Conservation (phyloP, 2,113 vertebrate genomes). For the Psittacula cyanocephala region DNA sequence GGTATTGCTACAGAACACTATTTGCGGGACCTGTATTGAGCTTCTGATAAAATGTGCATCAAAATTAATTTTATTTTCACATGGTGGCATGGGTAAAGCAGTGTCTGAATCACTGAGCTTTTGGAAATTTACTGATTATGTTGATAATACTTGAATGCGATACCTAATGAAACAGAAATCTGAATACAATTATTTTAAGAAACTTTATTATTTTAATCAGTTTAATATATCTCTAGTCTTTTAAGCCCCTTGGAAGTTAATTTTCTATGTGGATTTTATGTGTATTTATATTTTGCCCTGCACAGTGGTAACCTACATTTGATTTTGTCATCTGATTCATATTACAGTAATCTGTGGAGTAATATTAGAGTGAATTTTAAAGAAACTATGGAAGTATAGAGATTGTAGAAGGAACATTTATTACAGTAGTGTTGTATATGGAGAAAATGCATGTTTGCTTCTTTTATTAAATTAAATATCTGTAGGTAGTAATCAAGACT, state of each 20-base stretch:
- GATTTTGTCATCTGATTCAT: not conserved
- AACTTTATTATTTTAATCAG: not conserved
- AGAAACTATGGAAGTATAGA: not conserved
- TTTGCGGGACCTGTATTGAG: not conserved
- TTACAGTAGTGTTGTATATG: not conserved
- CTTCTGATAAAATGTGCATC: not conserved
- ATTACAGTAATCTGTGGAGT: not conserved
- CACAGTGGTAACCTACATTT: not conserved
- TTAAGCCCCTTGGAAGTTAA: not conserved
- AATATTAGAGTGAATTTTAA: not conserved
- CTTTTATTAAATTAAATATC: not conserved
- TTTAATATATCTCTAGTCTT: not conserved
- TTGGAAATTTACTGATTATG: not conserved
- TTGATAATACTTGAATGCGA: not conserved
- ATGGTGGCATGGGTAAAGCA: not conserved
- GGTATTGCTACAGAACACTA: not conserved
- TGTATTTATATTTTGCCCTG: not conserved
- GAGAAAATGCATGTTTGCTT: not conserved
- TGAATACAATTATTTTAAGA: not conserved
- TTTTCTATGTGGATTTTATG: not conserved
- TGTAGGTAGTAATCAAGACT: not conserved
- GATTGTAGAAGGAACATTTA: not conserved
- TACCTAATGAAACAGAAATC: not conserved
- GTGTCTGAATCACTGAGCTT: not conserved
- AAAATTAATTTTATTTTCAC: not conserved